These are phyloP conservation scores for Sinocyclocheilus grahami DNA, from an alignment of 2,113 vertebrate genomes.

Conservation along the genomic window DNA sequence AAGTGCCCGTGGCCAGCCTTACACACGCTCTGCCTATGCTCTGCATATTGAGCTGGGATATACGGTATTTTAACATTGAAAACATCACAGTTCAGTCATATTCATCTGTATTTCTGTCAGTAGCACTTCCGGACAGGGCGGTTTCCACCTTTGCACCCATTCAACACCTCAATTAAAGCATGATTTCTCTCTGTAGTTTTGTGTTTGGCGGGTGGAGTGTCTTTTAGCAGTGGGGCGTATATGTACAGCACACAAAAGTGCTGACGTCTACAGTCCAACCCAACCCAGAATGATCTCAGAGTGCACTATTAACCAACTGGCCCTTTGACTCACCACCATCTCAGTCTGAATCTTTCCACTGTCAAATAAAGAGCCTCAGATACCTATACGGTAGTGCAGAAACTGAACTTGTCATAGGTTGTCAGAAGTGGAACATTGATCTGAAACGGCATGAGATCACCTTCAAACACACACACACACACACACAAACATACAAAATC, in stretches of 20 bases:
- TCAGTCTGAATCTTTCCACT: not conserved
- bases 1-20: too few relatives aligned
- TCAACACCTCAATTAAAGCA: not conserved
- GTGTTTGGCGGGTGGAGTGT: slow-evolving; percentile 20
- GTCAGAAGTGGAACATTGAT: slow-evolving; percentile 27
- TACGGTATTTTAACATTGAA: not conserved
- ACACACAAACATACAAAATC: not conserved
- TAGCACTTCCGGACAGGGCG: not conserved
- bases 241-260: slow-evolving; percentile 18
- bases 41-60: not conserved
- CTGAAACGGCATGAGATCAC: slow-evolving; percentile 14
- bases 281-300: slow-evolving; percentile 8
- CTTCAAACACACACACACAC: slow-evolving; percentile 16
- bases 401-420: not conserved
- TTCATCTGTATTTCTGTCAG: not conserved
- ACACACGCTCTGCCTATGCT: too few relatives aligned
- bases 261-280: slow-evolving; percentile 28
- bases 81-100: not conserved
- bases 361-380: not conserved
- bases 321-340: not conserved
- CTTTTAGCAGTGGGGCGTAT: not conserved
- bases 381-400: not conserved
- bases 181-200: slow-evolving; percentile 10
- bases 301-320: slow-evolving; percentile 2
- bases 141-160: not conserved